Base-by-base conservation (phyloP, 2,113 vertebrate genomes). In the Notarius lentiginosus region DNA sequence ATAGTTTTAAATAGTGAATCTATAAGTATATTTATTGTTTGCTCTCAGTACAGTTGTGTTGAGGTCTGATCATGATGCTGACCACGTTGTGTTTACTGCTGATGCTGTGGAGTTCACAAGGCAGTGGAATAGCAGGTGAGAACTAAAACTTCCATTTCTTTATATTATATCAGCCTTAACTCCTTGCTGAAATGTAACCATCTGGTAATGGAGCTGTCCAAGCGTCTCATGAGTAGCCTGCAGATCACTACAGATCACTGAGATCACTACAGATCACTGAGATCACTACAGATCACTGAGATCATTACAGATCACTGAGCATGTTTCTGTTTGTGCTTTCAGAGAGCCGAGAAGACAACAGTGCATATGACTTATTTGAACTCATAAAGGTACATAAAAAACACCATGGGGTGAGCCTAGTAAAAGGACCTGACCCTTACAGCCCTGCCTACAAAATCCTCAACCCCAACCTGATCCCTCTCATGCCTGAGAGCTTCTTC, bases 391-490 rank as follows among this genome's bases (percentile, higher is more conserved):
- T 96, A 4, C 91, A 87, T 84, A 96, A 96, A 82, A 96, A 93
- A 90, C 90, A 95, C 41, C 90, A 95, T 0, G 98, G 98, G 73
- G 96, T 99, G 73, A 93, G 95, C 47, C 89, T 97, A 87, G 97
- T 97, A 34, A 98, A 96, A 92, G 98, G 98, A 24, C 95, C 93
- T 0, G 98, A 99, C 85, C 92, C 96, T 1, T 95, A 97, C 93
- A 99, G 98, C 92, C 96, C 97, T 0, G 98, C 98, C 63, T 99
- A 97, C 90, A 97, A 96, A 87, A 95, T 99, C 51, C 95, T 99
- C 83, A 96, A 99, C 85, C 95, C 98, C 86, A 95, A 95, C 91
- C 94, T 96, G 92, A 99, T 99, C 90, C 97, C 97, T 90, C 89
- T 96, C 0, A 91, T 98, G 80, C 96, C 97, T 15, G 97, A 98